Evolutionary conservation across 2,113 vertebrate species (phyloP), one percentile per base, ranked within the genome.

Genomic region (Mormyrus lacerda): DNA sequence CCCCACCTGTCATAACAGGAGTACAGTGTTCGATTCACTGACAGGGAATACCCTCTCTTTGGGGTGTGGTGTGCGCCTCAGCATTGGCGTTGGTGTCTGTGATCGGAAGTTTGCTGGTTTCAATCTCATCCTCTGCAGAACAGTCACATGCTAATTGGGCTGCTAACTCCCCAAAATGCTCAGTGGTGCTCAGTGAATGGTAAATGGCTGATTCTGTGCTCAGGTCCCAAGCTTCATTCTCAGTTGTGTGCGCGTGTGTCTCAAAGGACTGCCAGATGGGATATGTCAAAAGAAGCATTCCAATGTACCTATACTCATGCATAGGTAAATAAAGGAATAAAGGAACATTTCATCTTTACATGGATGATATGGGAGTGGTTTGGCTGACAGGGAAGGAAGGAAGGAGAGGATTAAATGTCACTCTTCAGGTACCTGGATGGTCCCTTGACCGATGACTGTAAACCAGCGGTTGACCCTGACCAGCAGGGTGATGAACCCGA

Each of bases 401-500:
- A 51, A 10, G 42, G 35, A 44, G 39, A 24, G 19, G 51, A 42
- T 53, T 61, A 4, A 88, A 44, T 47, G 21, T 39, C 7, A 19
- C 21, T 42, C n/a, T 73, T 44, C 42, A 17, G 58, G 13, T 45
- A 82, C 17, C 82, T 76, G 35, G 6, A 15, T 76, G 31, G 35
- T 76, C 73, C 19, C 2, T 47, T 27, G 83, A 65, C 24, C 65
- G 53, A 27, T 69, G 83, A 31, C 13, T 89, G 2, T 27, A 8
- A 42, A 65, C 87, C 61, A 11, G 61, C 5, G 24, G 61, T 39
- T 39, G 19, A 91, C 90, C 91, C 51, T 90, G 91, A 88, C 47
- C 90, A 11, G 65, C 35, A 39, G 89, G 89, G 88, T 91, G 83
- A 89, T 82, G 89, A 90, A 91, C 90, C 89, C 65, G 42, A 4